Evolutionary conservation across 2,888 invertebrate genomes (phyloP).

Genomic region (Drosophila pseudotalamancana): DNA sequence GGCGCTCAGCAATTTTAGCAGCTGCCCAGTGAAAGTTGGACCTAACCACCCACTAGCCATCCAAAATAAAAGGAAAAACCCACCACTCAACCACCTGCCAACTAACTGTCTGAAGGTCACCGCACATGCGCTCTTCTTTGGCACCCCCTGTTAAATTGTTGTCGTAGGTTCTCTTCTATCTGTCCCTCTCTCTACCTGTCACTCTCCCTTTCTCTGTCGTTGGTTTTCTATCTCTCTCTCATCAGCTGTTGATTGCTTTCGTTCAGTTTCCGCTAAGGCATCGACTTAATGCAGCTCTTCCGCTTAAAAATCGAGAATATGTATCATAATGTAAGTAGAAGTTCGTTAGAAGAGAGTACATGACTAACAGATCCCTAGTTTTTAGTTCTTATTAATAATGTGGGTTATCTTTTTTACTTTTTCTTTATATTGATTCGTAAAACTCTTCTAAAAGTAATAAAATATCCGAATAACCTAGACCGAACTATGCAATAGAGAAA

Average conservation of each 20-base stretch:
- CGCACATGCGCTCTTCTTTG: constrained; percentile 69
- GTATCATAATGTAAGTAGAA: background rate
- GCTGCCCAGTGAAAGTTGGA: constrained; percentile 25
- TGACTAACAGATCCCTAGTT: background rate
- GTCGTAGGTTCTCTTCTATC: constrained; percentile 64
- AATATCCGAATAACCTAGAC: no score
- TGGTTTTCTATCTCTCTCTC: constrained; percentile 1
- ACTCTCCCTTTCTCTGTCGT: background rate
- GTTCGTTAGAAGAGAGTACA: background rate
- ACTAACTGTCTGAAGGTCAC: constrained; percentile 72
- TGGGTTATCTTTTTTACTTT: no score
- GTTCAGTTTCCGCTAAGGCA: constrained; percentile 37
- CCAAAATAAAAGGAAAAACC: background rate
- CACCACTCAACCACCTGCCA: background rate
- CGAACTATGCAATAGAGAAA: no score
- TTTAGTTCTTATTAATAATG: background rate
- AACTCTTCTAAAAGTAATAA: no score
- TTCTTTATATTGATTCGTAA: no score
- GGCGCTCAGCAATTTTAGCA: constrained; percentile 57
- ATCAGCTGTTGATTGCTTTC: constrained; percentile 61
- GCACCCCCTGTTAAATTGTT: constrained; percentile 48
- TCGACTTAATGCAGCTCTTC: constrained; percentile 36
- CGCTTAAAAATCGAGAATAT: constrained; percentile 4
- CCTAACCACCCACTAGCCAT: background rate
- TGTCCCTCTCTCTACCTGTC: background rate